Evolutionary conservation across 2,113 vertebrate species (phyloP).

Genomic region (Chaetops frenatus): DNA sequence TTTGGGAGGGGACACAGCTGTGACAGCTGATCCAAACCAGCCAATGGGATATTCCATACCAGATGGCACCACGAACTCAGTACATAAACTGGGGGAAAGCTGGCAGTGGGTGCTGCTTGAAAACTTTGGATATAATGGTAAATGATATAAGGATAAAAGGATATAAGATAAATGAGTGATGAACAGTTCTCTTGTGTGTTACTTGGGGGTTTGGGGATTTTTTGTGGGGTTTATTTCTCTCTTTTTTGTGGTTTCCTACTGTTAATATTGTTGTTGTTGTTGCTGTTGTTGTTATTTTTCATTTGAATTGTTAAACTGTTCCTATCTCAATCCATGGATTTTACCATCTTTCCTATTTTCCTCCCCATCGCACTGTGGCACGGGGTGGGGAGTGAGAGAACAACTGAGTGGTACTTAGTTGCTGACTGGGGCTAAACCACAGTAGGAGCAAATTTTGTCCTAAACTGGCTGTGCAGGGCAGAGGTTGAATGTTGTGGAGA

Average conservation of each 20-base stretch:
- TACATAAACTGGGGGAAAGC: not conserved
- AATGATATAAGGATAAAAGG: too few relatives aligned
- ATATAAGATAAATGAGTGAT: not conserved
- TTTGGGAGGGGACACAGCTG: not conserved
- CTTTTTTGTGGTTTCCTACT: not conserved
- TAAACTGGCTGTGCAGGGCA: not conserved
- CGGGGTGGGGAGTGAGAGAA: not conserved
- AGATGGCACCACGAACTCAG: not conserved
- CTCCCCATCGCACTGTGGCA: not conserved
- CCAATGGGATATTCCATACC: not conserved
- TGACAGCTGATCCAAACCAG: not conserved
- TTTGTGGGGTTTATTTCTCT: not conserved
- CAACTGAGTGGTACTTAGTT: not conserved
- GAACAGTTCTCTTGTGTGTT: not conserved
- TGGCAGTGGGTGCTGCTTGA: not conserved
- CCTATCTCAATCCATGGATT: not conserved
- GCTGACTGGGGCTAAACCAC: not conserved
- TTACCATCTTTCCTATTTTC: not conserved
- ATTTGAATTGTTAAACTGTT: not conserved
- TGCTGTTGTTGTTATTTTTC: not conserved
- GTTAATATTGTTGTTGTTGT: not conserved
- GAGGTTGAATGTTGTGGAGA: not conserved
- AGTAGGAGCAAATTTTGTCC: not conserved
- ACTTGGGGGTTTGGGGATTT: not conserved
- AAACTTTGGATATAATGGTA: not conserved